Conservation (phyloP, 2,113 vertebrate genomes). For the Brachyhypopomus gauderio region DNA sequence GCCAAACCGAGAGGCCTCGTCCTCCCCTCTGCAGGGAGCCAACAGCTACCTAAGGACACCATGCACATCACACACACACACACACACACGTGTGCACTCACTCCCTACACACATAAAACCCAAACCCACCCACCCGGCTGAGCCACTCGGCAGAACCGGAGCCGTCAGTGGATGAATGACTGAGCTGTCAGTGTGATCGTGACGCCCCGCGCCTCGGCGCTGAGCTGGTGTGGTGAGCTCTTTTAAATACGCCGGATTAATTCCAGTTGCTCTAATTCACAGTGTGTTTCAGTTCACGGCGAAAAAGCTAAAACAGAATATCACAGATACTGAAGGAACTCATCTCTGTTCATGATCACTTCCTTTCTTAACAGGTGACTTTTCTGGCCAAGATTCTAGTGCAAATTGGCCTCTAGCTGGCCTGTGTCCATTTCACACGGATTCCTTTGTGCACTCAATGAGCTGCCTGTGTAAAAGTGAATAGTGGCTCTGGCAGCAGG, state of each 20-base stretch:
- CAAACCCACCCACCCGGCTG: not conserved
- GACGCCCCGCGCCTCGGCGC: too few relatives aligned
- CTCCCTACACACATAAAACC: not conserved
- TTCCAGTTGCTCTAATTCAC: conserved; percentile 29
- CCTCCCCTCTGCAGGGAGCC: conserved; percentile 50
- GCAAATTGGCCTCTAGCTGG: conserved; percentile 23
- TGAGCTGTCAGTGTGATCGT: not conserved
- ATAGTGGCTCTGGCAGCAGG: conserved; percentile 1
- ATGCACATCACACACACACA: not conserved
- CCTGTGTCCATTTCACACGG: conserved; percentile 5
- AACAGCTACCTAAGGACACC: conserved; percentile 22
- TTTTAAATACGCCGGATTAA: conserved; percentile 24
- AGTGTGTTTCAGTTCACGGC: conserved; percentile 9
- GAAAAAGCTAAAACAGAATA: not conserved
- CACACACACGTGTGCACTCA: not conserved
- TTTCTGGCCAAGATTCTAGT: conserved; percentile 12
- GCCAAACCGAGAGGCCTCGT: conserved; percentile 39
- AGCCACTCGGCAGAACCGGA: conserved; percentile 10
- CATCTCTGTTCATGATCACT: conserved; percentile 12
- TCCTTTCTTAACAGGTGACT: conserved; percentile 25
- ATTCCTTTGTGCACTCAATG: conserved; percentile 25
- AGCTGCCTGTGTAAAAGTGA: conserved; percentile 1
- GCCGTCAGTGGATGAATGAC: conserved; percentile 42
- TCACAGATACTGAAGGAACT: not conserved
- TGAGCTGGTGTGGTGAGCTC: not conserved